Percentiles rank a stretch among this genome's conserved stretches.
These are phyloP conservation scores for Cygnus buccinator DNA, from an alignment of 2,113 vertebrate species.

Conservation along the genomic window DNA sequence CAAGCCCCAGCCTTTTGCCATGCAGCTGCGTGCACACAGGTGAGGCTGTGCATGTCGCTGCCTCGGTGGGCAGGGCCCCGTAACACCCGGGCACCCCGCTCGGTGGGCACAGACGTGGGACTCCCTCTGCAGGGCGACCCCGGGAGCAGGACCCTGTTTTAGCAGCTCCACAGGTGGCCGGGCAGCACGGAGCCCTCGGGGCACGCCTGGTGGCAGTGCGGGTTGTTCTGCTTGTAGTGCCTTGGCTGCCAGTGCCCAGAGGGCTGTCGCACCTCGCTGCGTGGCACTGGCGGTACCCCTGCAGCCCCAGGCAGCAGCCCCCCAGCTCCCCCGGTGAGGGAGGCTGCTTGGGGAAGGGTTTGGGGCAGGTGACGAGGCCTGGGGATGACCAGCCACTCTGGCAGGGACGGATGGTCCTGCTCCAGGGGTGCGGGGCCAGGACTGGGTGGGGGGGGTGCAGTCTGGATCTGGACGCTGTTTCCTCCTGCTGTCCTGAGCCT, in stretches of 20 bases:
- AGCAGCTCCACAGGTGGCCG: neutral
- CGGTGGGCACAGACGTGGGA: neutral
- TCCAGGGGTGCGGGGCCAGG: neutral
- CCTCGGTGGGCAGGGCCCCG: neutral
- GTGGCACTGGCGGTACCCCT: neutral
- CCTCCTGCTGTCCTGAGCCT: neutral
- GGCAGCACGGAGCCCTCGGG: neutral
- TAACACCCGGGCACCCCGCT: neutral
- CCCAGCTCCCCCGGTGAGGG: accelerated
- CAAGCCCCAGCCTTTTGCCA: neutral
- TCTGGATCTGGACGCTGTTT: neutral
- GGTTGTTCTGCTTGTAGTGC: neutral
- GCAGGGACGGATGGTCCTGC: neutral
- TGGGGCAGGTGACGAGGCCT: neutral
- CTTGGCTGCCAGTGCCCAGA: neutral
- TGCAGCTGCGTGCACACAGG: accelerated
- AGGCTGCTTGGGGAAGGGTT: neutral
- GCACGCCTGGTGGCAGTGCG: accelerated
- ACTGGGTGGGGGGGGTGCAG: neutral
- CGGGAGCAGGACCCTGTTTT: too few relatives aligned
- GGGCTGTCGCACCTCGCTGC: neutral
- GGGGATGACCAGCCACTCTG: neutral
- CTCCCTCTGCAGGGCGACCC: too few relatives aligned
- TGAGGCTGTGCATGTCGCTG: neutral
- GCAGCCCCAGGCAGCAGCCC: neutral